Conservation (phyloP, 2,888 invertebrate species). For the Stenurella melanura region DNA sequence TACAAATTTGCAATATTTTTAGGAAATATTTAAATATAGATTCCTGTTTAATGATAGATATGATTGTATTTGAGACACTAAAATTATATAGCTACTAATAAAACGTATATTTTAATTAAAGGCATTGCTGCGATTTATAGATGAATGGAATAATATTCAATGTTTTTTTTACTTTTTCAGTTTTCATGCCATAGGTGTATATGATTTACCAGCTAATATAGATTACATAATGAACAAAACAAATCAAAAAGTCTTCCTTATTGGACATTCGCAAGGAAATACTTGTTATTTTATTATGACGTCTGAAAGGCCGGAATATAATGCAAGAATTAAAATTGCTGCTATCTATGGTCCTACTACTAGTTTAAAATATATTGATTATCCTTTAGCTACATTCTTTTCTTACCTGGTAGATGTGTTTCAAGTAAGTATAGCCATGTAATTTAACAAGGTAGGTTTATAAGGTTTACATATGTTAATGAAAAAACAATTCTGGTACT, state of each 20-base stretch:
- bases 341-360: slow-evolving; percentile 78
- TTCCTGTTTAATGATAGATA: too few species aligned
- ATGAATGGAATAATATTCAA: neutral
- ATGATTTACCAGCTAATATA: slow-evolving; percentile 87
- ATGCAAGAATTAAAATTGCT: slow-evolving; percentile 79
- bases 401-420: neutral
- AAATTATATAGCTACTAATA: too few species aligned
- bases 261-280: slow-evolving; percentile 88
- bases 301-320: slow-evolving; percentile 79
- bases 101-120: too few species aligned
- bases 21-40: too few species aligned
- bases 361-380: slow-evolving; percentile 15
- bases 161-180: slow-evolving; percentile 74
- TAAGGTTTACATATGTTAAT: too few species aligned
- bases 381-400: neutral
- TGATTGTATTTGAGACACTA: too few species aligned
- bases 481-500: too few species aligned
- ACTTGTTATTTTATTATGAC: slow-evolving; percentile 81
- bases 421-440: slow-evolving; percentile 33
- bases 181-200: slow-evolving; percentile 87
- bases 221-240: slow-evolving; percentile 80
- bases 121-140: too few species aligned
- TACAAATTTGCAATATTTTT: too few species aligned
- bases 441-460: too few species aligned
- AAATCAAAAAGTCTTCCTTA: slow-evolving; percentile 78